Evolutionary conservation across 2,888 invertebrate species (phyloP), one percentile per base, ranked within the genome.

Genomic region (Drosophila macrothrix): DNA sequence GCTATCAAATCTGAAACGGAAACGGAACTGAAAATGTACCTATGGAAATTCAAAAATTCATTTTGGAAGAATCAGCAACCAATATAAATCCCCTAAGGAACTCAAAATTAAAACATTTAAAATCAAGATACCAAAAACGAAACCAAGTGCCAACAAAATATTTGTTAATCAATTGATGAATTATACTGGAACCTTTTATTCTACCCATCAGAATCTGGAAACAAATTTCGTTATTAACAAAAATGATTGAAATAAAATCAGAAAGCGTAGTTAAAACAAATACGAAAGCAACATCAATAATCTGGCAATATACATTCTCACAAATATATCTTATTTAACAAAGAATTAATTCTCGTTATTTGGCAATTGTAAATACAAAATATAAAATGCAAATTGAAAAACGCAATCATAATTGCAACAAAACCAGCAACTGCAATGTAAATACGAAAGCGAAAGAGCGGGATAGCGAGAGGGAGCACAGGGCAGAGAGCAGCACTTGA

Each of bases 341-440:
- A 62, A 62, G 22, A 41, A 29, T 46, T 52, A 31, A 59, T 53
- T 66, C 29, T 41, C 54, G 60, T 78, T 80, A 80, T 76, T 77
- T 64, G 66, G 68, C 65, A 39, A 52, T 70, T 60, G 68, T 68
- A 64, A 61, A 61, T 31, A 22, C 49, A 55, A 55, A 46, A 62
- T 62, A 60, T 35, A 41, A 58, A 71, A 81, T 74, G 68, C 63
- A 71, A 80, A 80, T 84, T 75, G 77, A 82, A 84, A 78, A 71
- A 75, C 82, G 73, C 86, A 82, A 73, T 80, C 59, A 72, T 68
- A 54, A 54, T 59, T 53, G 37, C 33, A 58, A 46, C n/a, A 78
- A 55, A 66, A 67, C 65, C 54, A 46, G 31, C 52, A 73, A 49
- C 29, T 55, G 33, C 54, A 59, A 63, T 59, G 60, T 49, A 52